These are phyloP conservation scores for Melanotaenia maccullochi DNA, from an alignment of 2,797 vertebrate genomes.

Conservation along the genomic window DNA sequence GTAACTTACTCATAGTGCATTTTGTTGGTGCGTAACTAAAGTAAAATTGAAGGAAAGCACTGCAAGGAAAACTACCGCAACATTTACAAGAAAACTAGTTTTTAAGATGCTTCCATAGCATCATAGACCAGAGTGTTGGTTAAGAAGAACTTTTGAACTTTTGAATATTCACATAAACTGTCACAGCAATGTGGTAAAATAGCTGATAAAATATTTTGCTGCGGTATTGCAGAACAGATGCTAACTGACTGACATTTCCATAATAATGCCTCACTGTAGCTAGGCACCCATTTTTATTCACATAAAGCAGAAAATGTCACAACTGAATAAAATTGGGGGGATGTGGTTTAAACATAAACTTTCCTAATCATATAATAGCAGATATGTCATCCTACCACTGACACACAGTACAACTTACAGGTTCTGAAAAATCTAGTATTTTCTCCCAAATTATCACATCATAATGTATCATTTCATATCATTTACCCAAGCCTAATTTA, in stretches of 20 bases:
- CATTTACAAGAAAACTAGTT: not conserved
- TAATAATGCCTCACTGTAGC: conserved; percentile 9
- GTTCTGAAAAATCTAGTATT: not conserved
- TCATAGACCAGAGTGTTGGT: not conserved
- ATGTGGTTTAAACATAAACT: not conserved
- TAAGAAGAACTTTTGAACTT: not conserved
- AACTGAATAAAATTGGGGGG: not conserved
- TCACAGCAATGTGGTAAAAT: conserved; percentile 22
- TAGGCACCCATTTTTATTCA: conserved; percentile 14
- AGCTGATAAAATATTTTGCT: conserved; percentile 26
- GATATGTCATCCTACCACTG: not conserved
- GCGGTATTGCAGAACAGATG: conserved; percentile 25
- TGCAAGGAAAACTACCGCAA: not conserved
- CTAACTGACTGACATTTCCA: conserved; percentile 43
- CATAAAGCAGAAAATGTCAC: conserved; percentile 3
- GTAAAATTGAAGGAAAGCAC: not conserved
- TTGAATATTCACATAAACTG: conserved; percentile 34
- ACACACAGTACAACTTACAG: conserved; percentile 7
- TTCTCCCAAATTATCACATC: not conserved
- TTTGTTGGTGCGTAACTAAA: not conserved
- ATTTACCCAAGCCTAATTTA: conserved; percentile 26
- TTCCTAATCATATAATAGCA: not conserved
- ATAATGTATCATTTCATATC: conserved; percentile 6
- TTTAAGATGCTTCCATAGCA: not conserved
- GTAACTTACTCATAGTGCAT: not conserved